A percentile compares a stretch with the other conserved stretches of the same genome.
Conservation (phyloP, 2,113 vertebrate species). For the Myotis yumanensis region DNA sequence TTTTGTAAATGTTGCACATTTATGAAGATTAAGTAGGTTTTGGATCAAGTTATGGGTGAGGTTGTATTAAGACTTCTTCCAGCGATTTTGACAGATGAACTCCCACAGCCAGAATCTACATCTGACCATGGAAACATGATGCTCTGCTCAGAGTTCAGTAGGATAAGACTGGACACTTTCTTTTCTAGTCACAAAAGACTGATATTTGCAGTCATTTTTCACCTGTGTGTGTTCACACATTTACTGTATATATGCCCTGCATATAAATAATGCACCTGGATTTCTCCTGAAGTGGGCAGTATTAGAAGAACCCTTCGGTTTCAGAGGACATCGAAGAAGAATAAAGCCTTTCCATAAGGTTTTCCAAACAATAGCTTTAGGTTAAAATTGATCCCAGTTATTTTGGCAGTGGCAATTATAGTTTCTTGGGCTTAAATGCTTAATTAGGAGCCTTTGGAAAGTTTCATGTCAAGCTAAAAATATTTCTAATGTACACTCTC, state of each 20-base stretch:
- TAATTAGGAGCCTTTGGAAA: constrained; percentile 74
- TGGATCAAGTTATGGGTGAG: not conserved
- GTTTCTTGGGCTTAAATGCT: constrained; percentile 69
- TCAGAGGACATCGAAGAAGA: constrained; percentile 19
- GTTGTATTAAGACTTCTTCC: not conserved
- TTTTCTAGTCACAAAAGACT: not conserved
- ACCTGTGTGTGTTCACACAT: not conserved
- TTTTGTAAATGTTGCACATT: not conserved
- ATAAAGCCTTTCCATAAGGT: constrained; percentile 60
- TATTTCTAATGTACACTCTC: constrained; percentile 71
- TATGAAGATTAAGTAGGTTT: not conserved
- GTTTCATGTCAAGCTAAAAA: constrained; percentile 73
- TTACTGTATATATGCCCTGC: not conserved
- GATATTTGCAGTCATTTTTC: not conserved
- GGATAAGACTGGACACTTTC: not conserved
- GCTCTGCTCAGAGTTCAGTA: not conserved
- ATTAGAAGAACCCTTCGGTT: constrained; percentile 3
- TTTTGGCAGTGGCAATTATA: constrained; percentile 79
- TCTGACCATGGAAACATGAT: not conserved
- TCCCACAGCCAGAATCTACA: not conserved
- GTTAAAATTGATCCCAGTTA: constrained; percentile 74
- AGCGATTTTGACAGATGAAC: not conserved
- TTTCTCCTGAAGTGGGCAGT: not conserved
- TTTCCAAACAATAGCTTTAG: constrained; percentile 74
- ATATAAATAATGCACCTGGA: not conserved